phyloP scores from a whole-genome alignment of 2,113 vertebrate genomes.

The Lepisosteus oculatus region DNA sequence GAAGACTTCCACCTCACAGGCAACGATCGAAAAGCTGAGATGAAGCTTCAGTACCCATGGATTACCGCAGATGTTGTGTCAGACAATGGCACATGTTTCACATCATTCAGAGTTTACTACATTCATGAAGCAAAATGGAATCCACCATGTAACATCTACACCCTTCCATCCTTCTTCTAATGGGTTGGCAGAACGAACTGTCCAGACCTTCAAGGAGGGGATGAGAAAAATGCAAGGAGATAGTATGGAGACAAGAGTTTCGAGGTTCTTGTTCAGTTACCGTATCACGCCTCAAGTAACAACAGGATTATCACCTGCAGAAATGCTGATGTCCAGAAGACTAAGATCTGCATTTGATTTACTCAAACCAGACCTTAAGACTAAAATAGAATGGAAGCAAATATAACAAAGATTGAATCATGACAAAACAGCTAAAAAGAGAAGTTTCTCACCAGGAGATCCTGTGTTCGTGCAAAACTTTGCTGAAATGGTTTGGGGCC shows the following conservation, averaged over 20 bases:
- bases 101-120: constrained; percentile 3
- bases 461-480: too few species aligned
- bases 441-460: too few species aligned
- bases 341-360: too few species aligned
- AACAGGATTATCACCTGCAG: background rate
- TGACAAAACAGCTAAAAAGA: too few species aligned
- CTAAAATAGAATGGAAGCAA: too few species aligned
- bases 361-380: too few species aligned
- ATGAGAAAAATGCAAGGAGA: constrained; percentile 3
- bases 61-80: constrained; percentile 19
- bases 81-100: constrained; percentile 17
- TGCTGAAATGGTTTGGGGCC: too few species aligned
- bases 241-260: background rate
- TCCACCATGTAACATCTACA: constrained; percentile 22
- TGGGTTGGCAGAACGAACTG: constrained; percentile 11
- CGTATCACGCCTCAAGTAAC: constrained; percentile 2
- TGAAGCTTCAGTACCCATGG: constrained; percentile 13
- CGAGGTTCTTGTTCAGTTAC: constrained; percentile 7
- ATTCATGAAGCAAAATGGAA: constrained; percentile 22
- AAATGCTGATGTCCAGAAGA: too few species aligned
- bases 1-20: constrained; percentile 3
- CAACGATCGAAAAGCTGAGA: constrained; percentile 19
- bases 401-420: too few species aligned
- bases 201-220: constrained; percentile 12
- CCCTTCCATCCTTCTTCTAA: constrained; percentile 22